Evolutionary conservation across 53 echinoderm and acorn worm genomes (phyloP), one percentile per base, ranked within the genome.

Genomic region (Glandiceps talaboti): DNA sequence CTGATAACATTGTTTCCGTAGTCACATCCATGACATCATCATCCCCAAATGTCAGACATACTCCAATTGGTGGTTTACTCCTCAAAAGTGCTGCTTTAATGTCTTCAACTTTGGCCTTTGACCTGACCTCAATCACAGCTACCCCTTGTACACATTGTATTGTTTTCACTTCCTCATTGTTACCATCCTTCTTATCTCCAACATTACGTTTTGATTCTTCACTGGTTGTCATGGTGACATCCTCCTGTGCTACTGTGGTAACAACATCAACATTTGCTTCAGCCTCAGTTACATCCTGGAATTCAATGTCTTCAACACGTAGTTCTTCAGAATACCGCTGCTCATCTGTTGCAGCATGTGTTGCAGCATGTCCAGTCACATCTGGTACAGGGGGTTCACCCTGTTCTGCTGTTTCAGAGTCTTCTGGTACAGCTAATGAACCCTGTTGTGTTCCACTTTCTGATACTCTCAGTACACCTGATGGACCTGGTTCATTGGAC

Each of bases 121-220:
- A 82, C 27, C 92, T 86, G 29, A 92, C 92, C 79, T 92, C 90
- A 0, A 92, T 73, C 28, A 92, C 92, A 28, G 90, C 92, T 74
- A 85, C 89, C 73, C 92, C 92, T 76, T 90, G 87, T 26, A 92
- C 90, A 74, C 78, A 86, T 28, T 29, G 77, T 76, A 87, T 82
- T 31, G 73, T 75, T 73, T 84, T 80, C 73, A 77, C 76, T 25
- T 30, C 28, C 30, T 10, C 25, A 6, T 77, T 14, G 30, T 72
- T 82, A 26, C 73, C 87, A 29, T 10, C 25, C 31, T 77, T 14
- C 32, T 72, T 82, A 26, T 73, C 87, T 29, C 77, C 30, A 28
- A 1, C 77, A 1, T 31, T n/a, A 31, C 31, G 31, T 31, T 78
- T 28, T 32, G 12, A 6, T 78, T 31, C 33, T 28, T 25, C 77